These are phyloP conservation scores for Menura novaehollandiae DNA, from an alignment of 2,113 vertebrate species.

Conservation along the genomic window DNA sequence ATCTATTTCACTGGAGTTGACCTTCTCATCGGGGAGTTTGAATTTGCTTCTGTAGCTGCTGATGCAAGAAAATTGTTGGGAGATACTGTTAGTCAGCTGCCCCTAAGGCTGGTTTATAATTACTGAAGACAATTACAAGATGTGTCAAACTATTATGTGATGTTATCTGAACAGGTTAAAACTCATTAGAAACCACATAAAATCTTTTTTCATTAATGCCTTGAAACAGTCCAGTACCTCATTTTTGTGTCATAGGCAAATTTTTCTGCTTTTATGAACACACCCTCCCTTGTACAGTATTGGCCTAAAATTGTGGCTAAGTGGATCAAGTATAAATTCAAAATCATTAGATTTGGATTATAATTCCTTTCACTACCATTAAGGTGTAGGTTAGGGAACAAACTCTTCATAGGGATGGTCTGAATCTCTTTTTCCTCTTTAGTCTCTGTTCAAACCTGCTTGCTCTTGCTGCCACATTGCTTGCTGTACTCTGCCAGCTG, in stretches of 20 bases:
- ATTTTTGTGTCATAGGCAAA: slow-evolving; percentile 21
- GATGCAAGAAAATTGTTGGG: background rate
- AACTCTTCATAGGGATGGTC: background rate
- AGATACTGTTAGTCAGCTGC: slow-evolving; percentile 35
- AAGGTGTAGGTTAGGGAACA: background rate
- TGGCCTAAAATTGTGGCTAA: background rate
- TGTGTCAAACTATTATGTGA: slow-evolving; percentile 21
- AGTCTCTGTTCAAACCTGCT: background rate
- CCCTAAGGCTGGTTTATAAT: slow-evolving; percentile 40
- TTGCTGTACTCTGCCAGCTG: background rate
- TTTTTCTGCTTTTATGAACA: background rate
- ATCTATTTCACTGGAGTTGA: background rate
- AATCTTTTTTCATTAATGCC: background rate
- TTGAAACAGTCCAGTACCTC: background rate
- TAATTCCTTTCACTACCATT: background rate
- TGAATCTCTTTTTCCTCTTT: background rate
- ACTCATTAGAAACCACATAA: slow-evolving; percentile 59
- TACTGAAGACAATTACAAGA: slow-evolving; percentile 36
- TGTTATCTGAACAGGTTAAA: slow-evolving; percentile 54
- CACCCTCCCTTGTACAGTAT: background rate
- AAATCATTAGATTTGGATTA: background rate
- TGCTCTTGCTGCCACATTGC: background rate
- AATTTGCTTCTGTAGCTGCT: background rate
- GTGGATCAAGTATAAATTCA: background rate
- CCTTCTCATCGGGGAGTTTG: background rate